Percentiles rank a stretch among this genome's conserved stretches.
Evolutionary conservation across 1,140 invertebrate genomes (phyloP).

Genomic region (Tribolium madens): DNA sequence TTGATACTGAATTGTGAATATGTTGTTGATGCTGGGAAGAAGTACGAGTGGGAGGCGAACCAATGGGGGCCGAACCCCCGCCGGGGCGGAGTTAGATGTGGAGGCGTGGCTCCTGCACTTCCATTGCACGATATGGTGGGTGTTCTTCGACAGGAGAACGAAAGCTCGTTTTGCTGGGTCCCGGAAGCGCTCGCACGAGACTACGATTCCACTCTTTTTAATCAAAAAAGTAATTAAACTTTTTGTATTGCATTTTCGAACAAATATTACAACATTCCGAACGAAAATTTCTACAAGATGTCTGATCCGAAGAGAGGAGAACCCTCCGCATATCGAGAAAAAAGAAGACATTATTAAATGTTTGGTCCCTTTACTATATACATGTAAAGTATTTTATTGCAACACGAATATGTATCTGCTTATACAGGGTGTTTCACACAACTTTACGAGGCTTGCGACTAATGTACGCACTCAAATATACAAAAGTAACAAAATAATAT

Average conservation of each 20-base stretch:
- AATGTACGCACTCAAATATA: too few species aligned
- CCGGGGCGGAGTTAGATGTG: constrained; percentile 51
- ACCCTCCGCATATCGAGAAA: not conserved
- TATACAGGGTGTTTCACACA: too few species aligned
- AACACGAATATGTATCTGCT: too few species aligned
- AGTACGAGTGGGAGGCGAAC: constrained; percentile 57
- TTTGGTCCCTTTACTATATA: too few species aligned
- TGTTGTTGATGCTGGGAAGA: constrained; percentile 61
- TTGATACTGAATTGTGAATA: constrained; percentile 67
- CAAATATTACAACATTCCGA: constrained; percentile 15
- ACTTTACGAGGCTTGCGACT: too few species aligned
- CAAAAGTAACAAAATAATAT: too few species aligned
- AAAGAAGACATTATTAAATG: not conserved
- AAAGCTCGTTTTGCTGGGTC: constrained; percentile 35
- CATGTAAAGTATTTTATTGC: too few species aligned
- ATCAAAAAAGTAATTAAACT: constrained; percentile 54
- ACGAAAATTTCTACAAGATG: constrained; percentile 4
- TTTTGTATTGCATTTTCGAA: constrained; percentile 48
- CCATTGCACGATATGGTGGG: constrained; percentile 52
- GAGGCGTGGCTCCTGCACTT: constrained; percentile 52
- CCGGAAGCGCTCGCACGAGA: constrained; percentile 34
- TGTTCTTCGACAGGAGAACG: constrained; percentile 41
- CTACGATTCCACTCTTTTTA: constrained; percentile 34
- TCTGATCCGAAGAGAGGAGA: too few species aligned
- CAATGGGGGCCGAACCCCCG: constrained; percentile 58